These are phyloP conservation scores for Mythimna impura DNA, from an alignment of 2,888 invertebrate genomes.

Conservation along the genomic window DNA sequence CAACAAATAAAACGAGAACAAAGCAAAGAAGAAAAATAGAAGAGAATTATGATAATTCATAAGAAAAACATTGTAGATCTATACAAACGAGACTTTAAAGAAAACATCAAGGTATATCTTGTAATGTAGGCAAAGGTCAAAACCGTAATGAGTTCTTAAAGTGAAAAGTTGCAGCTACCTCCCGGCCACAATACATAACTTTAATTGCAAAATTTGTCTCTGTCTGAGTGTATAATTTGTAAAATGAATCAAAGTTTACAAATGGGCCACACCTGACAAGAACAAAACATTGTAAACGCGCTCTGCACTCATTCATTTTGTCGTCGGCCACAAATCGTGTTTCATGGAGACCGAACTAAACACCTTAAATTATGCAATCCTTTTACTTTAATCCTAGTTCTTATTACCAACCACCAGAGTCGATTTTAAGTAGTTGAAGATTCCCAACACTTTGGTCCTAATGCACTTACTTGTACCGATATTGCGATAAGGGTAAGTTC, in stretches of 20 bases:
- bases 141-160: constrained; percentile 26
- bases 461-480: constrained; percentile 73
- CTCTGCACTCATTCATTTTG: constrained; percentile 78
- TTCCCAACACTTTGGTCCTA: constrained; percentile 53
- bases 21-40: neutral
- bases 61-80: neutral
- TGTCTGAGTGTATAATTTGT: constrained; percentile 43
- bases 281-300: constrained; percentile 72
- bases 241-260: constrained; percentile 62
- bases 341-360: constrained; percentile 68
- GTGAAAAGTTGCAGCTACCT: constrained; percentile 30
- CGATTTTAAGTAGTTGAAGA: constrained; percentile 29
- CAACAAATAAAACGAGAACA: neutral
- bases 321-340: constrained; percentile 74
- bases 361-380: constrained; percentile 62
- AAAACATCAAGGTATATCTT: neutral
- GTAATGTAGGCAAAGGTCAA: neutral
- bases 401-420: constrained; percentile 59
- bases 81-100: neutral
- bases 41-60: neutral
- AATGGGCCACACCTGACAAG: constrained; percentile 67
- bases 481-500: constrained; percentile 71
- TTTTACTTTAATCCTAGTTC: constrained; percentile 29
- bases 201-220: constrained; percentile 64
- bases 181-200: constrained; percentile 33